Evolutionary conservation across 2,888 invertebrate genomes (phyloP), one percentile per base, ranked within the genome.

Genomic region (Panzeria rudis): DNA sequence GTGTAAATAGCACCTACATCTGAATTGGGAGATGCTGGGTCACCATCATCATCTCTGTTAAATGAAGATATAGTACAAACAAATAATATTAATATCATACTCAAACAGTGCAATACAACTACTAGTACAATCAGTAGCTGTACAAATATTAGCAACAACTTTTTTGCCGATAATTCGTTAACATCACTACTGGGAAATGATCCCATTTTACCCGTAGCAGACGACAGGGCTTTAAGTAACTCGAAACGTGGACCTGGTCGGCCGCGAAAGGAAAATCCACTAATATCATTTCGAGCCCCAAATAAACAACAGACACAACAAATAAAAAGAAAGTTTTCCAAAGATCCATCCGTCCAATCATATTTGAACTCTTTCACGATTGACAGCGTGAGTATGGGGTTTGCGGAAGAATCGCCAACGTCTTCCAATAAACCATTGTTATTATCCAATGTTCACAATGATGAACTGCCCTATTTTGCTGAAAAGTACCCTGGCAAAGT

Each of bases 401-500:
- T 84, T 73, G 25, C 82, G 4, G 87, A 87, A 2, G 87, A 86
- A 20, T 73, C 81, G 29, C 3, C 38, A 32, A 56, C 69, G 1
- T 25, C 66, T 9, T 66, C 50, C 4, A 83, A 32, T n/a, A 83
- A 83, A 47, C n/a, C 38, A n/a, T 2, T 64, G 7, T 9, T 50
- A 8, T 13, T 32, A 32, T 20, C 75, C 0, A 71, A 64, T 17
- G n/a, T 17, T 56, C 76, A 78, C 32, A 68, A 61, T 38, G 79
- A 83, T 9, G 87, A 87, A 41, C 73, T 85, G 13, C 96, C 97
- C 35, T 96, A 96, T 90, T 95, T 95, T 93, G 95, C 95, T 62
- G 97, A 97, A 91, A 96, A 96, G 93, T 97, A 96, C 95, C 96
- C 97, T 62, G 97, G 97, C 23, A 98, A 97, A 94, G 94, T 96